These are phyloP conservation scores for Aleiodes leptofemur DNA, from an alignment of 2,888 invertebrate species.

Conservation along the genomic window DNA sequence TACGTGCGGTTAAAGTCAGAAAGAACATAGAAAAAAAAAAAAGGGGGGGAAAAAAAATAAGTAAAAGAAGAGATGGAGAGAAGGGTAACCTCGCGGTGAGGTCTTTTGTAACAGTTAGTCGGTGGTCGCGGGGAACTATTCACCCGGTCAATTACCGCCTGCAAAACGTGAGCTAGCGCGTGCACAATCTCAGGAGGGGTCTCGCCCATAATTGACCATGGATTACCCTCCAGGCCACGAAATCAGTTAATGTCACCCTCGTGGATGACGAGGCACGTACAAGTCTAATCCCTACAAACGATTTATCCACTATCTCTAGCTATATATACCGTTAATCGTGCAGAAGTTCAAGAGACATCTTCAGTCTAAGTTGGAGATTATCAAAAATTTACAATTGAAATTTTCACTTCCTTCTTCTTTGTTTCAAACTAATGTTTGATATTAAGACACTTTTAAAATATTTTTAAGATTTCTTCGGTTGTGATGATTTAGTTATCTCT, in stretches of 20 bases:
- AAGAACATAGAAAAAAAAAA: neutral
- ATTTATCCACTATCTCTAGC: conserved; percentile 50
- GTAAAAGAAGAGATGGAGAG: neutral
- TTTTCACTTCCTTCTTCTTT: neutral
- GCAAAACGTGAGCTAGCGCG: conserved; percentile 55
- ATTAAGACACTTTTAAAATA: too few species aligned
- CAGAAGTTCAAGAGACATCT: conserved; percentile 32
- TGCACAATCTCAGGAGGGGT: conserved; percentile 58
- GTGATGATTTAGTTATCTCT: neutral
- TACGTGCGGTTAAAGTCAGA: conserved; percentile 42
- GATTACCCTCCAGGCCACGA: conserved; percentile 63
- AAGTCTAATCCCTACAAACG: conserved; percentile 55
- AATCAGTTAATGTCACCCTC: conserved; percentile 66
- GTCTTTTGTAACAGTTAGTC: conserved; percentile 65
- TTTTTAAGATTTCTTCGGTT: too few species aligned
- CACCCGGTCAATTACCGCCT: conserved; percentile 60
- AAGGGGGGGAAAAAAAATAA: too few species aligned
- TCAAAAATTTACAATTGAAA: conserved; percentile 1
- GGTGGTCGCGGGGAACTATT: conserved; percentile 61
- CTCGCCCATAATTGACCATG: conserved; percentile 61
- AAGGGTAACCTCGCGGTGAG: conserved; percentile 44
- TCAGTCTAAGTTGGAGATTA: conserved; percentile 16
- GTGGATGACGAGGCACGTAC: conserved; percentile 59
- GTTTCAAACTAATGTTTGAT: too few species aligned
- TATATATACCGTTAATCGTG: conserved; percentile 53